Evolutionary conservation across 2,797 vertebrate genomes (phyloP), one percentile per base, ranked within the genome.

Genomic region (Anguilla obscura): DNA sequence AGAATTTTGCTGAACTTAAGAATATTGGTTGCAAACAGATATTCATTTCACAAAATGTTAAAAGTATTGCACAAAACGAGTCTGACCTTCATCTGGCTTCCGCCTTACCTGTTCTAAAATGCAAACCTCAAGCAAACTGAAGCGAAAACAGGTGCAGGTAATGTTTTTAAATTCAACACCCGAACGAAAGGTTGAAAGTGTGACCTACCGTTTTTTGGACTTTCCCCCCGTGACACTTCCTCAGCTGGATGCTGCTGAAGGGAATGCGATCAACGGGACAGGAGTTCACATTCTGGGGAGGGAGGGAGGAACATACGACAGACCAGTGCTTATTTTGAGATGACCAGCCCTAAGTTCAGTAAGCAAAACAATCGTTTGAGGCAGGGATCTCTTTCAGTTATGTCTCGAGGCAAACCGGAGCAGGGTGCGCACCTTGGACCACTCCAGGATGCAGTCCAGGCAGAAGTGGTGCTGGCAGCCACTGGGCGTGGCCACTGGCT

Each of bases 391-490:
- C 6, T 0, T 52, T 30, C 45, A 27, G 60, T 54, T 36, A 45
- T 50, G 76, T 50, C 33, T 83, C 5, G 33, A 16, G 71, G 14
- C 33, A 40, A 18, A 79, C 74, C 5, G 74, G 18, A n/a, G 27
- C 6, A 1, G 1, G 4, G 45, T 14, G 90, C 96, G 92, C 89
- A 99, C 99, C 97, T 98, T 99, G 48, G 98, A 93, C 99, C 99
- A 99, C 90, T 98, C 98, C 16, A 97, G 93, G 1, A 99, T 98
- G 92, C 99, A 99, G 92, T 99, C 99, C 40, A 99, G 95, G 92
- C 99, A 99, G 95, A 99, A 99, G 92, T 98, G 98, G 92, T 99
- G 99, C 90, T 96, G 94, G 88, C 99, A 99, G 93, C 87, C 97
- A 94, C 99, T 97, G 0, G 99, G 99, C 0, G 98, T 99, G 50